A percentile compares a stretch with the other conserved stretches of the same genome.
phyloP scores from a whole-genome alignment of 1,140 invertebrate species.

The Oppia nitens region DNA sequence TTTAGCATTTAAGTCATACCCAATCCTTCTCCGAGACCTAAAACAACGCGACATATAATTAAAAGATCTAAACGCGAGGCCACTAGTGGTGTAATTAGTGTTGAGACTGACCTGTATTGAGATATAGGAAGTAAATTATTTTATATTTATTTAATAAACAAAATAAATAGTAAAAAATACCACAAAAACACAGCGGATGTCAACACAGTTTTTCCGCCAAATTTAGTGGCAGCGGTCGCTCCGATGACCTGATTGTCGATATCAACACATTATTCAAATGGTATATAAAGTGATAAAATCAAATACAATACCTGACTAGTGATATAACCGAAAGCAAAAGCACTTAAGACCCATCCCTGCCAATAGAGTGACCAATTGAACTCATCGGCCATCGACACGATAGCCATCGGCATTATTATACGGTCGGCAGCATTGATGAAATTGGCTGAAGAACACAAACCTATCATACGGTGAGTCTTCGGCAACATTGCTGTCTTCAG shows the following conservation, averaged over 20 bases:
- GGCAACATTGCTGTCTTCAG: neutral
- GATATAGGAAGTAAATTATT: too few relatives aligned
- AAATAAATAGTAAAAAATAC: too few relatives aligned
- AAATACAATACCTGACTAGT: conserved; percentile 44
- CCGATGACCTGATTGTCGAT: conserved; percentile 39
- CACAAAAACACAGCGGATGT: conserved; percentile 52
- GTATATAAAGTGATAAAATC: neutral
- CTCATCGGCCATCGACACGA: conserved; percentile 53
- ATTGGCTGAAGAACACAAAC: conserved; percentile 52
- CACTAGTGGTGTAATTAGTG: conserved; percentile 49
- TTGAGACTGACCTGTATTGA: conserved; percentile 57
- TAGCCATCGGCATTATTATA: conserved; percentile 62
- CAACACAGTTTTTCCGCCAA: conserved; percentile 52
- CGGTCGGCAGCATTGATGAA: conserved; percentile 63
- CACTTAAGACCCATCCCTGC: conserved; percentile 59
- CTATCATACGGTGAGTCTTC: conserved; percentile 20
- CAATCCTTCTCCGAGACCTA: conserved; percentile 57
- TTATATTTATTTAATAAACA: too few relatives aligned
- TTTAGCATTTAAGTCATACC: conserved; percentile 32
- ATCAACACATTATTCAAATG: neutral
- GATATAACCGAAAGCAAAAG: conserved; percentile 61
- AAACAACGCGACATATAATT: conserved; percentile 43
- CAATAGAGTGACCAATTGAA: conserved; percentile 52
- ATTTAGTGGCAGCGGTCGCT: conserved; percentile 47
- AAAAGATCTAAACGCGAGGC: conserved; percentile 44